phyloP scores from a whole-genome alignment of 2,113 vertebrate genomes.

The Cochlearius cochlearius region DNA sequence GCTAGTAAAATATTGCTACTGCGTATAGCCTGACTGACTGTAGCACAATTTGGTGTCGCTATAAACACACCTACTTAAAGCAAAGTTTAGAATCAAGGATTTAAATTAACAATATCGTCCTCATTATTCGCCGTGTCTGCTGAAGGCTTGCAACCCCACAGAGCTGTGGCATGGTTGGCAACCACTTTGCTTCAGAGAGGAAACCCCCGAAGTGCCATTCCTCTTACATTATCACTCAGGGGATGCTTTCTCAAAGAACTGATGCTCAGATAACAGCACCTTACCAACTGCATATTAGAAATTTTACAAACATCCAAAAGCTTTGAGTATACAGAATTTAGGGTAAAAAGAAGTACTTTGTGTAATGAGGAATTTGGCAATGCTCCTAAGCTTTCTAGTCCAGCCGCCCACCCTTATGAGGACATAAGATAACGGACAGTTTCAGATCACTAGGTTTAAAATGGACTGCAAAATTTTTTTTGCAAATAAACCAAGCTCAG shows the following conservation, averaged over 20 bases:
- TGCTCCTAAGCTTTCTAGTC: neutral
- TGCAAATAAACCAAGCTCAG: neutral
- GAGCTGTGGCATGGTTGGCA: neutral
- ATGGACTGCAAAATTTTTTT: neutral
- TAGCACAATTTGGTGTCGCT: neutral
- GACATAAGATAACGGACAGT: neutral
- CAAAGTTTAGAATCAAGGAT: neutral
- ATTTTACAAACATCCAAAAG: neutral
- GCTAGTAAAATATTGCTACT: neutral
- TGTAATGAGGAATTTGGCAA: neutral
- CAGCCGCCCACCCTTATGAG: fast-evolving
- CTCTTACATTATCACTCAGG: neutral
- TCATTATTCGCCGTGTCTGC: fast-evolving
- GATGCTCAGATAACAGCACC: neutral
- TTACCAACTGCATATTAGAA: neutral
- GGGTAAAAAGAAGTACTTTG: neutral
- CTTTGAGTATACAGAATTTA: neutral
- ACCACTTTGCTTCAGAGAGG: neutral
- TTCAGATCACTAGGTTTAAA: neutral
- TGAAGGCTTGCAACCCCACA: neutral
- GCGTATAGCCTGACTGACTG: neutral
- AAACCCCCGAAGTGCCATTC: neutral
- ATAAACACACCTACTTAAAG: neutral
- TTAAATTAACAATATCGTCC: neutral
- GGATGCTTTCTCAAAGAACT: neutral